phyloP scores from a whole-genome alignment of 2,888 invertebrate genomes.

The Pimpla rufipes region DNA sequence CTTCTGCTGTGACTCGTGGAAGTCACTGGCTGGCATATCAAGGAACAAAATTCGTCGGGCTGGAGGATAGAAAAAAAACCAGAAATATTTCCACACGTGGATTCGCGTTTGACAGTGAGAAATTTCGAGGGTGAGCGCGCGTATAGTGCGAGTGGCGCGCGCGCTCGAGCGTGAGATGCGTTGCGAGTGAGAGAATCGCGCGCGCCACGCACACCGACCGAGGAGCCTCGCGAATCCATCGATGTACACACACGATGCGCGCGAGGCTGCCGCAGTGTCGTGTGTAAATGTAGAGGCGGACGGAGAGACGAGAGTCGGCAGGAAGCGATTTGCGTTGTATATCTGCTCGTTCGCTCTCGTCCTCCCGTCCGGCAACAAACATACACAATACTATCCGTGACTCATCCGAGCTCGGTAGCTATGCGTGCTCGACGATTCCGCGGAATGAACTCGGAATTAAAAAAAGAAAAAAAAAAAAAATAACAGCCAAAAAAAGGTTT shows the following conservation, averaged over 20 bases:
- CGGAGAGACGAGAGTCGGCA: constrained; percentile 78
- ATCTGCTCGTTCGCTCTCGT: constrained; percentile 71
- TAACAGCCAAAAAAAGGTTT: not conserved
- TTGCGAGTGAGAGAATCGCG: constrained; percentile 69
- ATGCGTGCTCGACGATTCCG: constrained; percentile 75
- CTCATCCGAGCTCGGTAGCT: constrained; percentile 73
- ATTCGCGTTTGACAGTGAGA: too few species aligned
- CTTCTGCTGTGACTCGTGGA: too few species aligned
- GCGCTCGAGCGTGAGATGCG: constrained; percentile 80
- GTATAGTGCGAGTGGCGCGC: constrained; percentile 55
- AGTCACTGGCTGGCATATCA: too few species aligned
- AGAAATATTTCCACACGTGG: too few species aligned
- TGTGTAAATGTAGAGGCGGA: constrained; percentile 71
- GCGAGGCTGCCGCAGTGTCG: constrained; percentile 39
- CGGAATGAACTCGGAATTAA: constrained; percentile 73
- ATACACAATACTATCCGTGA: constrained; percentile 80
- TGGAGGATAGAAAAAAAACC: too few species aligned
- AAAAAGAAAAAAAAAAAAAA: constrained; percentile 29
- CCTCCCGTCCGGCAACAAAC: constrained; percentile 79
- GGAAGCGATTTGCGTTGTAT: constrained; percentile 83
- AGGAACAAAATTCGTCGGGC: too few species aligned
- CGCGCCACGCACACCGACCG: not conserved
- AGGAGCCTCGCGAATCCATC: constrained; percentile 51
- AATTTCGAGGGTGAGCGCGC: constrained; percentile 21
- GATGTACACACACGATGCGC: constrained; percentile 65